Evolutionary conservation across 2,888 invertebrate genomes (phyloP), one percentile per base, ranked within the genome.

Genomic region (Chrysolina oricalcia): DNA sequence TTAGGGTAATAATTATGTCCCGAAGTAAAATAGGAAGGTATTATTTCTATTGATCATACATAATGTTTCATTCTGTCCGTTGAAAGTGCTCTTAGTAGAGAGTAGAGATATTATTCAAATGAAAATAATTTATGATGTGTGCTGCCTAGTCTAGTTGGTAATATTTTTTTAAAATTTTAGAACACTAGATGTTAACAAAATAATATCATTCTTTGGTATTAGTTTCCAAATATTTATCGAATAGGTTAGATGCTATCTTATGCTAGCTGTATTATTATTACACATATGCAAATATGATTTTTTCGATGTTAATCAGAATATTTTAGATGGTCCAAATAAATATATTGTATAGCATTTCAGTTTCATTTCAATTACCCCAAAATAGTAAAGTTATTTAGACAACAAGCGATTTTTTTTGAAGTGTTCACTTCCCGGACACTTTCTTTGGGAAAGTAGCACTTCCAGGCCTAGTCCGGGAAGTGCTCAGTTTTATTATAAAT

Each of bases 41-140:
- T 67, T 35, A 19, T 23, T 35, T 50, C 15, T 11, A 21, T 23
- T 56, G 11, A 73, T 70, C 53, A 66, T 63, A 48, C 72, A 77
- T 46, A 69, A 66, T 79, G 78, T 78, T 62, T 62, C 21, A 85
- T 83, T 86, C 86, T 87, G 87, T 87, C 87, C 87, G 86, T 83
- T 83, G 81, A 84, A 87, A 88, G 88, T 88, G 88, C 88, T 88
- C 88, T 88, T 88, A 87, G 83, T 86, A 87, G 86, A 87, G 85
- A 82, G 83, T 81, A 80, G 40, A 82, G 80, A 80, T 53, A 82
- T 77, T 76, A 78, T 75, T 79, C 74, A 77, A 79, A 75, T 48
- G 63, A 75, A 76, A 81, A 82, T 79, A 53, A 41, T 82, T 81
- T 80, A 82, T 80, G 82, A 82, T 82, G 83, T 83, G 83, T 81